Base-by-base conservation (phyloP, 1,140 invertebrate genomes). In the Paramacrobiotus metropolitanus region DNA sequence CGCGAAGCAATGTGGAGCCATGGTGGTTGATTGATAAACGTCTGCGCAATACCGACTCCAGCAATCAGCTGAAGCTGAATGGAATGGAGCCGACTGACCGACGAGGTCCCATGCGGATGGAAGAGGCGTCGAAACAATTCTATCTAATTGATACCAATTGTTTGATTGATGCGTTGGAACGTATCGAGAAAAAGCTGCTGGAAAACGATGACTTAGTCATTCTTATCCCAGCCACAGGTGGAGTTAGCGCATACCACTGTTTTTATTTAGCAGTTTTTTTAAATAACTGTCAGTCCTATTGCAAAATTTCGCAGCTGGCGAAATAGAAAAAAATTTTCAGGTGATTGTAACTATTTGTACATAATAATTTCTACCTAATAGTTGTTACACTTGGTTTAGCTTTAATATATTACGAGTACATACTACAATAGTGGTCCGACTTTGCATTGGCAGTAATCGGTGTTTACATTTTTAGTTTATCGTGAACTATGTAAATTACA, bases 401-500 rank as follows among this genome's bases (percentile, higher is more conserved):
- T n/a, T n/a, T n/a, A n/a, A n/a, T n/a, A n/a, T n/a, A n/a, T n/a
- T n/a, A n/a, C n/a, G n/a, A n/a, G n/a, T n/a, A n/a, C n/a, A n/a
- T n/a, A n/a, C n/a, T n/a, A n/a, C n/a, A n/a, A n/a, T n/a, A n/a
- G n/a, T n/a, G n/a, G n/a, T n/a, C n/a, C n/a, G n/a, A n/a, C n/a
- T n/a, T n/a, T n/a, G n/a, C n/a, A n/a, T n/a, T n/a, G n/a, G n/a
- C n/a, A n/a, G n/a, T 40, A n/a, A 15, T 40, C 34, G 34, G 9
- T 40, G 34, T 40, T 40, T n/a, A n/a, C n/a, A n/a, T 40, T 55
- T 24, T 55, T 28, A 55, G 48, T 55, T 55, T 55, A 55, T 24
- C 48, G 48, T 20, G 48, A 55, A 24, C 28, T 55, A 24, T 55
- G 24, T 4, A 55, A 55, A 24, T 24, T 55, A 9, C 48, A 55